Conservation (phyloP, 2,113 vertebrate species). For the Poecilia latipinna region DNA sequence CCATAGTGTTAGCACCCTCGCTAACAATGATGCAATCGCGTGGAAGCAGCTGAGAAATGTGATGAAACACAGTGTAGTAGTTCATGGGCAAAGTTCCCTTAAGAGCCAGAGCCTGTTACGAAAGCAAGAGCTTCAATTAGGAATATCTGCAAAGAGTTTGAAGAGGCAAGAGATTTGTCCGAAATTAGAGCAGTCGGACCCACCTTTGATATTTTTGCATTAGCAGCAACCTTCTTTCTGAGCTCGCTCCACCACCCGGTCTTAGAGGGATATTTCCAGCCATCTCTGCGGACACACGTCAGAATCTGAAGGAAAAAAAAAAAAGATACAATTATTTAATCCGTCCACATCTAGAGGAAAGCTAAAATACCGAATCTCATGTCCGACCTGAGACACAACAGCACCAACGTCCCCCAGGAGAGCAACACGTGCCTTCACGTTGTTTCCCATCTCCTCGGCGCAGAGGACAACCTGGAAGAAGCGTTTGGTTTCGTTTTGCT, state of each 20-base stretch:
- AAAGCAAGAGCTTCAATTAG: neutral
- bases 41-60: slow-evolving; percentile 87
- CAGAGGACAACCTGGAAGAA: slow-evolving; percentile 89
- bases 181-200: neutral
- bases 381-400: slow-evolving; percentile 84
- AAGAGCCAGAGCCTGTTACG: slow-evolving; percentile 76
- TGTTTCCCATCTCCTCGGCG: slow-evolving; percentile 97
- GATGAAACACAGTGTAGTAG: slow-evolving; percentile 94
- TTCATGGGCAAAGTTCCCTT: slow-evolving; percentile 87
- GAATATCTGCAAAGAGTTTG: neutral
- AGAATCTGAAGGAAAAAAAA: slow-evolving; percentile 80
- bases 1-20: slow-evolving; percentile 98
- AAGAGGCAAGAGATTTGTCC: neutral
- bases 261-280: slow-evolving; percentile 83
- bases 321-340: no score
- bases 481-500: slow-evolving; percentile 1
- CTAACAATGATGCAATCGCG: slow-evolving; percentile 91
- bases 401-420: slow-evolving; percentile 90
- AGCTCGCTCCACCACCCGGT: slow-evolving; percentile 89
- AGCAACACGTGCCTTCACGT: slow-evolving; percentile 86
- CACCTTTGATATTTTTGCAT: slow-evolving; percentile 87
- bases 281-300: slow-evolving; percentile 73
- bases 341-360: neutral
- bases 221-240: slow-evolving; percentile 85
- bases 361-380: neutral